phyloP scores from a whole-genome alignment of 2,113 vertebrate species.

The Zosterops borbonicus region DNA sequence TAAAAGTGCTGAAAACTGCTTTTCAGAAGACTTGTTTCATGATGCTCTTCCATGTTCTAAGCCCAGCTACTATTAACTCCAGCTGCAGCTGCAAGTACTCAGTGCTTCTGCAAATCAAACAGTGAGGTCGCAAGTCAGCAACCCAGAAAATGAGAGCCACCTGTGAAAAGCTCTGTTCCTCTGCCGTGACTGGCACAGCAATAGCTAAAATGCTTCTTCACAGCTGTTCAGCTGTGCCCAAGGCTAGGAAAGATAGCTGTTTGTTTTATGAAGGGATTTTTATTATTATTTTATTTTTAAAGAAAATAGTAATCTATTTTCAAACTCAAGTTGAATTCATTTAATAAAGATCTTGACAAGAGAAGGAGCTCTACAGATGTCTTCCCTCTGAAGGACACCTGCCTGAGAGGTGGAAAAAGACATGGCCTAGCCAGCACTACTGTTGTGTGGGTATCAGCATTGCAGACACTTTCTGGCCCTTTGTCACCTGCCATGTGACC shows the following conservation, averaged over 20 bases:
- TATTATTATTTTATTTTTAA: not conserved
- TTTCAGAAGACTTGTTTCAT: not conserved
- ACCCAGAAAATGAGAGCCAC: slow-evolving; percentile 65
- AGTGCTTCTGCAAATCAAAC: slow-evolving; percentile 54
- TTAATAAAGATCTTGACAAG: not conserved
- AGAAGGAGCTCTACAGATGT: not conserved
- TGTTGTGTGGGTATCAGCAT: not conserved
- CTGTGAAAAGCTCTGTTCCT: slow-evolving; percentile 28
- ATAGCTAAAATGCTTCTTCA: slow-evolving; percentile 16
- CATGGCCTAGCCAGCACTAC: not conserved
- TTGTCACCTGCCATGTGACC: not conserved
- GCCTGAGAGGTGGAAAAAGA: not conserved
- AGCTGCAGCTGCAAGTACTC: slow-evolving; percentile 62
- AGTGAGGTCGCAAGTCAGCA: slow-evolving; percentile 62
- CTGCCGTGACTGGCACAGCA: not conserved
- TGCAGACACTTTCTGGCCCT: not conserved
- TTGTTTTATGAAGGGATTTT: not conserved
- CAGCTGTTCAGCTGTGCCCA: slow-evolving; percentile 37
- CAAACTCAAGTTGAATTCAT: not conserved
- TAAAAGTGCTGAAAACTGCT: slow-evolving; percentile 50
- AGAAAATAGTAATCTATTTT: slow-evolving; percentile 29
- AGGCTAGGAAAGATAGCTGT: not conserved
- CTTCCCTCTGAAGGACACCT: not conserved
- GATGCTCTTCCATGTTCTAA: not conserved
- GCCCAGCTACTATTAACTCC: slow-evolving; percentile 46